These are phyloP conservation scores for Palythoa caribaeorum DNA, from an alignment of 92 coral and sea anemone genomes.

Conservation along the genomic window DNA sequence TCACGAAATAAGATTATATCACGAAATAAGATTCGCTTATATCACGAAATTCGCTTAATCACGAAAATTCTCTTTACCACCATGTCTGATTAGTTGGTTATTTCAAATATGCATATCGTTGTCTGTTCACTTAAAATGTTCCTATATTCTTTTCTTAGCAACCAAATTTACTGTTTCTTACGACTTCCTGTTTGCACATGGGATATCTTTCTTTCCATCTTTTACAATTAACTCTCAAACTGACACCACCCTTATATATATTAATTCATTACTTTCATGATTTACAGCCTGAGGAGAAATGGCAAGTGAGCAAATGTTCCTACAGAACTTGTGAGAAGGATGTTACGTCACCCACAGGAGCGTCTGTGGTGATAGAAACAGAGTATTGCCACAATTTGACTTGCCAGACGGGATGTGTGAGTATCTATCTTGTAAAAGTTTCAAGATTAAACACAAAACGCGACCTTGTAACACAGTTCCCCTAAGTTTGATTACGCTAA, in stretches of 20 bases:
- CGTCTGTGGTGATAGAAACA: conserved; percentile 61
- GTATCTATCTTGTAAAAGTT: conserved; percentile 7
- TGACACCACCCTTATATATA: neutral
- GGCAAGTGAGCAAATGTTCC: conserved; percentile 67
- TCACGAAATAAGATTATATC: too few species aligned
- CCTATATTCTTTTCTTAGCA: too few species aligned
- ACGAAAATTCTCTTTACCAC: too few species aligned
- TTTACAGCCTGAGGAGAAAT: conserved; percentile 64
- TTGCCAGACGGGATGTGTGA: conserved; percentile 73
- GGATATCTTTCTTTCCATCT: neutral
- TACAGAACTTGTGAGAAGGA: conserved; percentile 67
- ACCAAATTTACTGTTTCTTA: too few species aligned
- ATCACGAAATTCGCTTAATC: too few species aligned
- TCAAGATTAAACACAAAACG: neutral
- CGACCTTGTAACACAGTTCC: neutral
- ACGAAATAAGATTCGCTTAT: too few species aligned
- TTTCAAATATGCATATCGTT: too few species aligned
- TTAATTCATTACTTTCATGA: neutral
- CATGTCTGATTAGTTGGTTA: too few species aligned
- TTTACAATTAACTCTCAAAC: neutral
- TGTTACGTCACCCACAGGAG: conserved; percentile 65
- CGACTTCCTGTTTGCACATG: neutral
- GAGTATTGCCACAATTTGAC: conserved; percentile 65
- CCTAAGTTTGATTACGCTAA: too few species aligned
- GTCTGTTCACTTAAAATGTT: too few species aligned